Evolutionary conservation across 2,113 vertebrate genomes (phyloP).

Genomic region (Ptychochromis oligacanthus): DNA sequence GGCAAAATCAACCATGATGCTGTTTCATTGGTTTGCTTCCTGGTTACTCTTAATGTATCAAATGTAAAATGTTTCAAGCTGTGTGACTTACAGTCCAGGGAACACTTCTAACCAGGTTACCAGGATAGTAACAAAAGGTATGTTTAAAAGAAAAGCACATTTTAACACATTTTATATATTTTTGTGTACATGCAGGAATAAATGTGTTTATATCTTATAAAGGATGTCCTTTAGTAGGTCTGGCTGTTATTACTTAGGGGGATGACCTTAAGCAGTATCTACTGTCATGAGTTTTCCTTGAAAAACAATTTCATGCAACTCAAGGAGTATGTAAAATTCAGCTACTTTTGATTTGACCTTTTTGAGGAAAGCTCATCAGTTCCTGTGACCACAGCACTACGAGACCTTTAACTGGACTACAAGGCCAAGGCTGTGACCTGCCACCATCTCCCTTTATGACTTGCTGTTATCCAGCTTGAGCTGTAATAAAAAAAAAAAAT

Average conservation of each 20-base stretch:
- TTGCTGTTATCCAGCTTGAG: slow-evolving; percentile 58
- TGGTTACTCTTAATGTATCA: slow-evolving; percentile 13
- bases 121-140: background rate
- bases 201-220: background rate
- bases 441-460: slow-evolving; percentile 63
- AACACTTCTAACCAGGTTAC: background rate
- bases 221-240: background rate
- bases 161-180: background rate
- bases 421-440: slow-evolving; percentile 38
- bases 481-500: slow-evolving; percentile 31
- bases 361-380: slow-evolving; percentile 15
- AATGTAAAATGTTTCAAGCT: background rate
- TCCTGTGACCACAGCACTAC: slow-evolving; percentile 16
- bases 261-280: background rate
- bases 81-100: background rate
- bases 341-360: slow-evolving; percentile 30
- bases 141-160: background rate
- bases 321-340: slow-evolving; percentile 14
- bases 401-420: slow-evolving; percentile 44
- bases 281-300: slow-evolving; percentile 20
- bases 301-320: slow-evolving; percentile 32
- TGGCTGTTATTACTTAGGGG: background rate
- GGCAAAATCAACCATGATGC: slow-evolving; percentile 7
- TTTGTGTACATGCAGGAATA: background rate
- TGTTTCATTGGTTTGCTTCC: slow-evolving; percentile 31